Evolutionary conservation across 2,797 vertebrate genomes (phyloP), one percentile per base, ranked within the genome.

Genomic region (Hippopotamyrus pictus): DNA sequence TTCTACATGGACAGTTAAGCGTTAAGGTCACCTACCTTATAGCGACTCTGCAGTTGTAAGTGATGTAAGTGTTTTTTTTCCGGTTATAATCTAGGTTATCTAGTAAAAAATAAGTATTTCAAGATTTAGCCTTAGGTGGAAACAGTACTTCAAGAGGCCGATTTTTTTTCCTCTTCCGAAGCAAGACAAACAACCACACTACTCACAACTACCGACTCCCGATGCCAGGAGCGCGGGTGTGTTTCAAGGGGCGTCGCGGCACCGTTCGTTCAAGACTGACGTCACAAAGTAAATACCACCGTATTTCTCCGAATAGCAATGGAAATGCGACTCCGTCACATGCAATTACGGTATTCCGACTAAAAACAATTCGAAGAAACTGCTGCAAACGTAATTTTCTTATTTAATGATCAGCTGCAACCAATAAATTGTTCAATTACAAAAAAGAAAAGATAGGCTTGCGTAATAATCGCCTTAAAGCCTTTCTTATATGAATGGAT

Each of bases 141-240:
- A 51, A 25, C 1, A 51, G 22, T 50, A 6, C 3, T 50, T 22
- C n/a, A 48, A 48, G 82, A 25, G n/a, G 48, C 1, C 22, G n/a
- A 84, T 12, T 2, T 25, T 83, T 7, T 85, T 12, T 6, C n/a
- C 9, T 48, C 9, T 29, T 29, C 82, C 9, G n/a, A 29, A 50
- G 44, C 46, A 48, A 19, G 41, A 51, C n/a, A 84, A 84, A 84
- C 44, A 22, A 48, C 22, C 19, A 33, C 79, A 46, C 79, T 48
- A 46, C 79, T 48, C 9, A 50, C 44, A 84, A 50, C 50, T n/a
- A 85, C 17, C 3, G 4, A 51, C 1, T 51, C 22, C n/a, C 4
- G 19, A n/a, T 22, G 76, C 76, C 76, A 82, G 41, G 76, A 85
- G 82, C 82, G 82, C 82, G 82, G 82, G 82, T 48, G 82, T 83